Evolutionary conservation across 2,797 vertebrate genomes (phyloP), one percentile per base, ranked within the genome.

Genomic region (Platalea minor): DNA sequence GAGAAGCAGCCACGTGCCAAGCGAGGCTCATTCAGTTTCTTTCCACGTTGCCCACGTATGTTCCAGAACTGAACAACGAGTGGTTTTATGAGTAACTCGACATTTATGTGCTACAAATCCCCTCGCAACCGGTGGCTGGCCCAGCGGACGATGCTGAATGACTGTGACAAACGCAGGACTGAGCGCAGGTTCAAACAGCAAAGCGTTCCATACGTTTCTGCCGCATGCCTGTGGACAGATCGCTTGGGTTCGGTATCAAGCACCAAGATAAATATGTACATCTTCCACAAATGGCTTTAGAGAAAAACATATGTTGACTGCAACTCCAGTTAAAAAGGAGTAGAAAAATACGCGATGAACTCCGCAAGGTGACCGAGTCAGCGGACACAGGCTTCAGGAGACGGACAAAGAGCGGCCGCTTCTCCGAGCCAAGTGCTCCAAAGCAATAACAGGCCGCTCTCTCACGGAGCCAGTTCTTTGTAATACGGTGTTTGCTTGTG

Each of bases 161-260:
- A n/a, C 54, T 0, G 0, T 17, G 43, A 69, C 31, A 50, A 2
- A 2, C 3, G 0, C 2, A 78, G 65, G 23, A 16, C 63, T 0
- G 6, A 88, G 56, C 56, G 14, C n/a, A 17, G 25, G 60, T 24
- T 93, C 78, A 29, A 17, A 64, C 29, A 45, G 45, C 54, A 20
- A 50, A 51, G 7, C 2, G 1, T 11, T 54, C 9, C 2, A 28
- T 9, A 4, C 5, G 2, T 21, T 39, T 78, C 50, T 37, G 46
- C 35, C 35, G 28, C 23, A 0, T 5, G 8, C 12, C 26, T 28
- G 26, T 9, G 51, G 68, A 21, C 60, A 33, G 28, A 23, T 1
- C 77, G 33, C 54, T 20, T 24, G 68, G 51, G 73, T 68, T 61
- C 83, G 56, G 48, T 14, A 57, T 29, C 31, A 23, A 70, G 80